phyloP scores from a whole-genome alignment of 2,797 vertebrate genomes.

The Enteromius paludinosus region DNA sequence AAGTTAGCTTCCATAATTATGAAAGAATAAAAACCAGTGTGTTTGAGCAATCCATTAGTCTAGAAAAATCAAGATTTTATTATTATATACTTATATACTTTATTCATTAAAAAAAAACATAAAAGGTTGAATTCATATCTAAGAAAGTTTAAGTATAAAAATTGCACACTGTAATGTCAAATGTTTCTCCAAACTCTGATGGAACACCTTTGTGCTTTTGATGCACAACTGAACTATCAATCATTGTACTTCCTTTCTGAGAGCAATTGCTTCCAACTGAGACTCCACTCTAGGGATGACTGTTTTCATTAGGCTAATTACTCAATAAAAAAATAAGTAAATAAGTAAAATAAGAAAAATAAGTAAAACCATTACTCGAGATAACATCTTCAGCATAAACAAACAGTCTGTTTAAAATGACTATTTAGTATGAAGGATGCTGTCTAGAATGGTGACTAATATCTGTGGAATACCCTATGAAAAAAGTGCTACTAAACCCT shows the following conservation, averaged over 20 bases:
- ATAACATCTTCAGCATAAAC: neutral
- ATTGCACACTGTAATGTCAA: neutral
- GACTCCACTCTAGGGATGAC: neutral
- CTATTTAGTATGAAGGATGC: neutral
- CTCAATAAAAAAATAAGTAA: neutral
- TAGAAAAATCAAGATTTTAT: no score
- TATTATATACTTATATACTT: no score
- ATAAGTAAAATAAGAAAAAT: no score
- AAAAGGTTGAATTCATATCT: neutral
- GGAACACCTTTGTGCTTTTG: neutral
- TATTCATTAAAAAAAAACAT: no score
- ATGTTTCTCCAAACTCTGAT: neutral
- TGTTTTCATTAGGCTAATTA: neutral
- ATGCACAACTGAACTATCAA: neutral
- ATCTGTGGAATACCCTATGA: neutral
- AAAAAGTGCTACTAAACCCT: conserved; percentile 18
- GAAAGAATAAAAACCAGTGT: neutral
- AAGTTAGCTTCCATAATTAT: neutral
- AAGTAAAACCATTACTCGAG: neutral
- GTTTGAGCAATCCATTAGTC: neutral
- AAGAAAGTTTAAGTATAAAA: neutral
- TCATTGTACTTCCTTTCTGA: neutral
- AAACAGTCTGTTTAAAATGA: neutral
- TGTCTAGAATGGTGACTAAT: conserved; percentile 31
- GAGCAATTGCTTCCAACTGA: neutral